phyloP scores from a whole-genome alignment of 64 coral and sea anemone genomes.

The Pachyseris speciosa region DNA sequence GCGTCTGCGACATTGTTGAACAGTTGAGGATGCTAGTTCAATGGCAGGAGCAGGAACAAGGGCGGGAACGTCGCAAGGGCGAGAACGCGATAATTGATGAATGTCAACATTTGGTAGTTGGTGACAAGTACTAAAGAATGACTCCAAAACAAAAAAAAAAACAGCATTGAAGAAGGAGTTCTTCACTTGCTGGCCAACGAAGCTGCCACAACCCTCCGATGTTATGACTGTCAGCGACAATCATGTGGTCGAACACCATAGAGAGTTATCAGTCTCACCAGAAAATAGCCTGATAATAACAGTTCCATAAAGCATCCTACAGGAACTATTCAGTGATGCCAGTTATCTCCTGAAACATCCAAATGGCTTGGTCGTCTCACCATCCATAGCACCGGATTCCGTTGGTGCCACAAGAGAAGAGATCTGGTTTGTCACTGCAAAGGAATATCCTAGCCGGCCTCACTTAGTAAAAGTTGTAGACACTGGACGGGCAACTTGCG shows the following conservation, averaged over 20 bases:
- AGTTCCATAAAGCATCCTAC: slow-evolving; percentile 30
- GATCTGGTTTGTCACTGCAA: slow-evolving; percentile 41
- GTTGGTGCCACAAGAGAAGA: not conserved
- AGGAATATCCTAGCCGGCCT: slow-evolving; percentile 18
- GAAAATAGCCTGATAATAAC: slow-evolving; percentile 27
- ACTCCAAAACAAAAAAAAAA: slow-evolving; percentile 7
- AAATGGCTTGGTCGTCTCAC: slow-evolving; percentile 1
- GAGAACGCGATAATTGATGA: not conserved
- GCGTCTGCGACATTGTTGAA: slow-evolving; percentile 27
- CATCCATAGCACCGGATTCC: not conserved
- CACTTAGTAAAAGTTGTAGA: slow-evolving; percentile 7
- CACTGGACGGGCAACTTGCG: slow-evolving; percentile 1
- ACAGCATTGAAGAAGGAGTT: not conserved
- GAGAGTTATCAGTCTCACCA: not conserved
- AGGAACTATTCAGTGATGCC: slow-evolving; percentile 22
- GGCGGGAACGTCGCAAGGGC: not conserved
- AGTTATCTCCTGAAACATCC: slow-evolving; percentile 20
- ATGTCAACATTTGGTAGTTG: slow-evolving; percentile 37
- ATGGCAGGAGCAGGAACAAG: slow-evolving; percentile 18
- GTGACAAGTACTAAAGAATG: slow-evolving; percentile 31
- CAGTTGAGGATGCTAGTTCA: not conserved
- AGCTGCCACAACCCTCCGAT: not conserved
- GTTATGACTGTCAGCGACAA: not conserved
- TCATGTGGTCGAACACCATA: not conserved
- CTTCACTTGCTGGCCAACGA: not conserved